Percentiles rank a stretch among this genome's conserved stretches.
Conservation (phyloP, 2,888 invertebrate species). For the Tineola bisselliella region DNA sequence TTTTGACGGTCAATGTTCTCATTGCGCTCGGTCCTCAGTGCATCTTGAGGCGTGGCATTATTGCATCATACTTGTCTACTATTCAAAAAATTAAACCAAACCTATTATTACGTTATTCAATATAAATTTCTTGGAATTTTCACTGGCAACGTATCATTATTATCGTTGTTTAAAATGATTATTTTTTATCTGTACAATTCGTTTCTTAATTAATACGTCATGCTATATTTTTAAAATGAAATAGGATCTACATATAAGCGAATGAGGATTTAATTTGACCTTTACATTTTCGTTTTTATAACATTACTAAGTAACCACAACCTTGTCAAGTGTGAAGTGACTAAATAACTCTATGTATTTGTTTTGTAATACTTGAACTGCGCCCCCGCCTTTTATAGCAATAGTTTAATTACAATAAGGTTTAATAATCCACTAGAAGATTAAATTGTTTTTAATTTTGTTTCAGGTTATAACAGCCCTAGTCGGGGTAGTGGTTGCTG, state of each 20-base stretch:
- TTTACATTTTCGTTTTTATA: background rate
- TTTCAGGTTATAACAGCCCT: slow-evolving; percentile 40
- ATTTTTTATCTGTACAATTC: background rate
- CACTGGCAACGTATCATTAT: background rate
- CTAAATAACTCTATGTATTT: background rate
- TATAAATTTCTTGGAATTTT: background rate
- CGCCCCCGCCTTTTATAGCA: too few relatives aligned
- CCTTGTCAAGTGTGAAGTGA: slow-evolving; percentile 1
- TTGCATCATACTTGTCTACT: background rate
- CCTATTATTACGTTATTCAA: background rate
- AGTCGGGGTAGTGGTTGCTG: slow-evolving; percentile 39
- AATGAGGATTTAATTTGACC: background rate
- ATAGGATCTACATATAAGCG: background rate
- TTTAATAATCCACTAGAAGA: background rate
- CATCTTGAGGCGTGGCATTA: background rate
- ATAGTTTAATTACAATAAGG: too few relatives aligned
- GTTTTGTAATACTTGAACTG: background rate
- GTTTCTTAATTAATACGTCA: background rate
- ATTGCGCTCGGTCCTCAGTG: background rate
- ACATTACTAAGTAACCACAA: background rate
- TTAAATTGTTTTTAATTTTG: background rate
- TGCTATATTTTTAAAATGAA: background rate
- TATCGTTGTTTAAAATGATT: background rate
- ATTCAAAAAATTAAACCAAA: background rate
- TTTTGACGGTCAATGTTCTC: slow-evolving; percentile 20